Evolutionary conservation across 2,113 vertebrate species (phyloP).

Genomic region (Poeciliopsis occidentalis): DNA sequence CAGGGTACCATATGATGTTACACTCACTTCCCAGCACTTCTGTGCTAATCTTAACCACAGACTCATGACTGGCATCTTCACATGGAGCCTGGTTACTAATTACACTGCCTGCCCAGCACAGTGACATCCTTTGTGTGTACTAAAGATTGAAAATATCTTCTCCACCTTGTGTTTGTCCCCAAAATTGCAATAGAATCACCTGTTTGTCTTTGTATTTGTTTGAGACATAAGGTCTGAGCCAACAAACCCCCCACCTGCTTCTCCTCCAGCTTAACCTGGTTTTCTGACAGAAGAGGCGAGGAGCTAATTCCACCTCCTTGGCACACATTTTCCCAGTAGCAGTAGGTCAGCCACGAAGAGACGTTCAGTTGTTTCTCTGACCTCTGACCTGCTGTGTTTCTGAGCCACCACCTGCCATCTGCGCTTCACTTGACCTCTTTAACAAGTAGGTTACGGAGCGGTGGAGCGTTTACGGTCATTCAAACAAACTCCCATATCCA

Average conservation of each 20-base stretch:
- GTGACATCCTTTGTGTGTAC: background rate
- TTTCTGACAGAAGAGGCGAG: conserved; percentile 21
- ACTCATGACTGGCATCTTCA: background rate
- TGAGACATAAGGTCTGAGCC: conserved; percentile 59
- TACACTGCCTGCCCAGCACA: no score
- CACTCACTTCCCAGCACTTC: background rate
- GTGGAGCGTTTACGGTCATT: background rate
- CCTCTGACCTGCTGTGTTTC: conserved; percentile 4
- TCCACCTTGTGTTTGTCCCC: background rate
- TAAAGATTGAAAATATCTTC: background rate
- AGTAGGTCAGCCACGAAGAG: conserved; percentile 20
- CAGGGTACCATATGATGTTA: background rate
- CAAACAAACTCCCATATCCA: no score
- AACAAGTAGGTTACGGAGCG: background rate
- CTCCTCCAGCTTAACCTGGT: conserved; percentile 66
- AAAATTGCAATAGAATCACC: conserved; percentile 10
- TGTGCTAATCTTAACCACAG: background rate
- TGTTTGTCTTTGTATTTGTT: background rate
- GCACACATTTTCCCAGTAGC: conserved; percentile 20
- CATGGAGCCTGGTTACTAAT: background rate
- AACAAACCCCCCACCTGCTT: conserved; percentile 35
- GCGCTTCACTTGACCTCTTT: background rate
- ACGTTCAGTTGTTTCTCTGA: background rate
- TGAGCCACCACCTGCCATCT: background rate
- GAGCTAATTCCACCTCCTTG: conserved; percentile 29